Evolutionary conservation across 2,888 invertebrate genomes (phyloP).

Genomic region (Cyclophora punctaria): DNA sequence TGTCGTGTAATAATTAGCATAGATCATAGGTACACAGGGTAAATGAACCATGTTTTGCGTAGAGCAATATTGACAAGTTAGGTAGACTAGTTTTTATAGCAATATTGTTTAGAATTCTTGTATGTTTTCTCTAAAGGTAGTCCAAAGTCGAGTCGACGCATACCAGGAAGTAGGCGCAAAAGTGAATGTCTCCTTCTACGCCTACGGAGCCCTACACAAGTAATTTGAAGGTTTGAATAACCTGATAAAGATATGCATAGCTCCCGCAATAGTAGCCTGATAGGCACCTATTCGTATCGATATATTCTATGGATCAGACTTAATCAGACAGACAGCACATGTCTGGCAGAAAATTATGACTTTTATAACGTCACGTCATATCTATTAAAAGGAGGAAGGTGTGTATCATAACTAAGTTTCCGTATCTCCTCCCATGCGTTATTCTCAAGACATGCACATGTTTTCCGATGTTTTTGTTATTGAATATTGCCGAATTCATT

Average conservation of each 20-base stretch:
- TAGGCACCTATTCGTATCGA: too few relatives aligned
- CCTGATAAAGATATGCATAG: too few relatives aligned
- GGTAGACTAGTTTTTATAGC: not conserved
- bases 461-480: constrained; percentile 19
- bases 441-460: constrained; percentile 20
- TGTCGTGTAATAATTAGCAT: constrained; percentile 31
- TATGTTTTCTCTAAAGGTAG: constrained; percentile 9
- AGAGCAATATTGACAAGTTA: constrained; percentile 2
- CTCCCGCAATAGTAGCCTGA: too few relatives aligned
- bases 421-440: too few relatives aligned
- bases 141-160: constrained; percentile 12
- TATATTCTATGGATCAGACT: too few relatives aligned
- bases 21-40: constrained; percentile 29
- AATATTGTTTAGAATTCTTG: not conserved
- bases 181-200: constrained; percentile 49
- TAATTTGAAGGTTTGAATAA: too few relatives aligned
- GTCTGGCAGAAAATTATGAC: too few relatives aligned
- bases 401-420: not conserved
- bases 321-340: too few relatives aligned
- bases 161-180: constrained; percentile 47
- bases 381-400: not conserved
- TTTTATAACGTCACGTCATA: too few relatives aligned
- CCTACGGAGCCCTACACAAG: constrained; percentile 37
- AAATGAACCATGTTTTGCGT: constrained; percentile 32
- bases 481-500: constrained; percentile 47